Base-by-base conservation (phyloP, 2,888 invertebrate species). In the Drosophila maculinotata region DNA sequence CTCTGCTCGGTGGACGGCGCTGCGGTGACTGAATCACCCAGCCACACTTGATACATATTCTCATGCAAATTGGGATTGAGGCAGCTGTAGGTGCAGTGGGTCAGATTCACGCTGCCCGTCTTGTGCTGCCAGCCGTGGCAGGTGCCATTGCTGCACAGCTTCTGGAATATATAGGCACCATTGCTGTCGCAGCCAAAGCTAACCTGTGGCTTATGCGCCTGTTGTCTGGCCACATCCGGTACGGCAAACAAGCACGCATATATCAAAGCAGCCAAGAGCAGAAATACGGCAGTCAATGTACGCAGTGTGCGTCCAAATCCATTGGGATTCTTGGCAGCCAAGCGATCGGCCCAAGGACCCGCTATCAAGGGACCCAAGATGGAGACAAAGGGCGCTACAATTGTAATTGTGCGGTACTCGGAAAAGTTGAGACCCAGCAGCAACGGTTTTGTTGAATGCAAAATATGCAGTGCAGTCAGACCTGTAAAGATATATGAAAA, bases 381-480 rank as follows among this genome's bases (percentile, higher is more conserved):
- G 2, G 97, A 95, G 14, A 96, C 93, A 78, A 96, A 94, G 4
- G 97, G 96, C 20, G 96, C 95, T 52, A 96, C 93, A 38, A 95
- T 94, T 54, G 96, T 96, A 80, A 97, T 94, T 57, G 95, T 93
- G 15, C 96, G 94, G 28, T 95, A 94, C 90, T 97, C 96, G 51
- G 94, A 93, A 68, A 94, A 92, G 51, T 95, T 94, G 74, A 98
- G 91, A 1, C 97, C 97, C 52, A 91, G 68, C 28, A 84, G 63
- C 15, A 76, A 23, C 0, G 91, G 91, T 67, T 82, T 96, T 60
- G 95, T 92, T 14, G 96, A 94, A 68, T 97, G 94, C 91, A 96
- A 95, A 6, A 97, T 95, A 85, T 96, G 94, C 69, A 97, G 93
- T 80, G 96, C 95, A 73, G 97, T 96, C 84, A 97, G 92, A 77